phyloP scores from a whole-genome alignment of 2,888 invertebrate genomes.

The Notocelia uddmanniana region DNA sequence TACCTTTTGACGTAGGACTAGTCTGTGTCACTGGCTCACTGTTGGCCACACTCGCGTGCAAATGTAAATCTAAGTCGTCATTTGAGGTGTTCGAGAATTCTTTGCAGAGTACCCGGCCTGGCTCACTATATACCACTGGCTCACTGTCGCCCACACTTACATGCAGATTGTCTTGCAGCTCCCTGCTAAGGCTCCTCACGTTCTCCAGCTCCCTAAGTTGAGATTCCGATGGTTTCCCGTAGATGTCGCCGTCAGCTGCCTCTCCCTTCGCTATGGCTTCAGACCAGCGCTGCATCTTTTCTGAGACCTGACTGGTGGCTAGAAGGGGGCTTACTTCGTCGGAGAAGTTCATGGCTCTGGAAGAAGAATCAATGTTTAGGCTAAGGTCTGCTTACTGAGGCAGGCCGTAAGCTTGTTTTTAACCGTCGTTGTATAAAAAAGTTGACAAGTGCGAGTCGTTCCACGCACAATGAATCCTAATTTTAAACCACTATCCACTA shows the following conservation, averaged over 20 bases:
- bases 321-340: constrained; percentile 60
- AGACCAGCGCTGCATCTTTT: constrained; percentile 71
- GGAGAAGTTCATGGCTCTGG: constrained; percentile 66
- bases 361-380: not conserved
- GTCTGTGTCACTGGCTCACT: not conserved
- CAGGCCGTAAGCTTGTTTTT: too few relatives aligned
- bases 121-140: not conserved
- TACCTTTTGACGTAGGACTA: too few relatives aligned
- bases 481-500: too few relatives aligned
- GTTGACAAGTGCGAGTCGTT: too few relatives aligned
- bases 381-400: too few relatives aligned
- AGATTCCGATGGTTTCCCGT: constrained; percentile 71
- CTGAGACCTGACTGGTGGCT: constrained; percentile 58
- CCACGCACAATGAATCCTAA: too few relatives aligned
- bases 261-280: constrained; percentile 66
- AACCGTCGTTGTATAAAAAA: too few relatives aligned
- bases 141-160: constrained; percentile 56
- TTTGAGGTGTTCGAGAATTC: too few relatives aligned
- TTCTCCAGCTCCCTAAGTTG: constrained; percentile 74
- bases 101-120: constrained; percentile 52
- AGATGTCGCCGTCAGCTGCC: constrained; percentile 67
- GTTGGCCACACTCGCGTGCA: constrained; percentile 57
- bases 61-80: too few relatives aligned
- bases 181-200: constrained; percentile 72
- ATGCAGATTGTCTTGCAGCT: constrained; percentile 74